Conservation (phyloP, 2,888 invertebrate species). For the Erpobdella octoculata region DNA sequence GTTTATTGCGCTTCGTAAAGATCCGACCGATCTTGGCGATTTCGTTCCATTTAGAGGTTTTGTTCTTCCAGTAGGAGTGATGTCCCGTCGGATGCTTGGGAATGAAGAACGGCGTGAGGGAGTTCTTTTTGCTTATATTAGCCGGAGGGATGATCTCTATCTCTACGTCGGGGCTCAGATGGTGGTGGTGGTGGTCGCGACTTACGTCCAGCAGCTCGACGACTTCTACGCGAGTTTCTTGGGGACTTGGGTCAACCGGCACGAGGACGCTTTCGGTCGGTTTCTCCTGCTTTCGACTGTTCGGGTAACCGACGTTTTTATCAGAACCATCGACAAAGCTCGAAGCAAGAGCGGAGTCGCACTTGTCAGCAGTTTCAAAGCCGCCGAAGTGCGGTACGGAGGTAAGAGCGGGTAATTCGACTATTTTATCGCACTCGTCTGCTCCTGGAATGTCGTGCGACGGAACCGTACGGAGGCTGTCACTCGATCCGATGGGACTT, state of each 20-base stretch:
- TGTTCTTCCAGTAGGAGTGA: constrained; percentile 5
- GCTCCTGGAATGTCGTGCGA: background rate
- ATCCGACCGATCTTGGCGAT: constrained; percentile 31
- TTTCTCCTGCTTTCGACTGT: background rate
- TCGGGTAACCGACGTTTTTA: background rate
- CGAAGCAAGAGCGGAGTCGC: background rate
- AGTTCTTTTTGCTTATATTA: background rate
- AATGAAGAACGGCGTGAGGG: background rate
- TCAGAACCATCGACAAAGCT: background rate
- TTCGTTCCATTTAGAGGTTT: background rate
- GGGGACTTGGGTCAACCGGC: no score
- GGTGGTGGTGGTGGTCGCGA: background rate
- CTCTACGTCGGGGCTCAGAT: background rate
- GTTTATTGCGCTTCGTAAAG: constrained; percentile 33
- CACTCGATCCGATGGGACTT: background rate
- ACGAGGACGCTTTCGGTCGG: background rate
- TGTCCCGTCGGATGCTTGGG: background rate
- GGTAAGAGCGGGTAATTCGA: no score
- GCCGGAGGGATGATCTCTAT: background rate
- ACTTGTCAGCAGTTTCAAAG: background rate
- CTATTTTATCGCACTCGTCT: background rate
- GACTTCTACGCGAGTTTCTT: no score
- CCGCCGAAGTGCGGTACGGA: background rate
- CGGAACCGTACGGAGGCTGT: no score
- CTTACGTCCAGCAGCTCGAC: background rate